Percentiles rank a stretch among this genome's conserved stretches.
Evolutionary conservation across 2,888 invertebrate species (phyloP).

Genomic region (Dryobota labecula): DNA sequence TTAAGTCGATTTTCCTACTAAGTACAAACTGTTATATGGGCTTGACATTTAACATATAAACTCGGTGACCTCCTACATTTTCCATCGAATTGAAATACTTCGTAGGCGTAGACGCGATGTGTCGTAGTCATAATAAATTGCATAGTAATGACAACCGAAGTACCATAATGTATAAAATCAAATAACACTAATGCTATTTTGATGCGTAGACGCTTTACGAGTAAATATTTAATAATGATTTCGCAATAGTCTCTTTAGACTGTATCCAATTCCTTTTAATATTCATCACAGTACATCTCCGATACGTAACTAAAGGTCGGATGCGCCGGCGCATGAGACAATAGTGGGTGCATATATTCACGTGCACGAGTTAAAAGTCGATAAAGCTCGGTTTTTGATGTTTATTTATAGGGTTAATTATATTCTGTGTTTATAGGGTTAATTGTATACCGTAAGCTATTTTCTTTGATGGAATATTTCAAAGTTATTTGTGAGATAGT

Average conservation of each 20-base stretch:
- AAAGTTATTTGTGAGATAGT: neutral
- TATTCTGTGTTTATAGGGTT: neutral
- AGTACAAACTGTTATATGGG: slow-evolving; percentile 2
- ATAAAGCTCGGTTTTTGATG: slow-evolving; percentile 35
- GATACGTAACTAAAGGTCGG: slow-evolving; percentile 68
- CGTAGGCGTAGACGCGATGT: slow-evolving; percentile 36
- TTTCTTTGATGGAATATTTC: neutral
- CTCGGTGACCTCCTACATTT: slow-evolving; percentile 45
- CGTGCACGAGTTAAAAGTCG: slow-evolving; percentile 46
- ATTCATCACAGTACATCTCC: slow-evolving; percentile 67
- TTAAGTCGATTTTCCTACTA: slow-evolving; percentile 29
- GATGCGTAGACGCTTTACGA: slow-evolving; percentile 57
- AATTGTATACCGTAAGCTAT: neutral
- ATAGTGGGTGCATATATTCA: slow-evolving; percentile 55
- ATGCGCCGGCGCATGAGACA: slow-evolving; percentile 52
- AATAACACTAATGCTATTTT: slow-evolving; percentile 62
- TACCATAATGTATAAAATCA: slow-evolving; percentile 38
- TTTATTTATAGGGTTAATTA: slow-evolving; percentile 27
- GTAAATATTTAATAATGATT: slow-evolving; percentile 61
- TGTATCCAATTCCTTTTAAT: slow-evolving; percentile 62
- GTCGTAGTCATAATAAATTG: slow-evolving; percentile 44
- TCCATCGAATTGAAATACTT: slow-evolving; percentile 40
- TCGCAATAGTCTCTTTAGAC: slow-evolving; percentile 66
- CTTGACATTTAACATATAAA: slow-evolving; percentile 47
- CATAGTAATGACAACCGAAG: slow-evolving; percentile 42